phyloP scores from a whole-genome alignment of 2,888 invertebrate species.

The Mythimna lalbum region DNA sequence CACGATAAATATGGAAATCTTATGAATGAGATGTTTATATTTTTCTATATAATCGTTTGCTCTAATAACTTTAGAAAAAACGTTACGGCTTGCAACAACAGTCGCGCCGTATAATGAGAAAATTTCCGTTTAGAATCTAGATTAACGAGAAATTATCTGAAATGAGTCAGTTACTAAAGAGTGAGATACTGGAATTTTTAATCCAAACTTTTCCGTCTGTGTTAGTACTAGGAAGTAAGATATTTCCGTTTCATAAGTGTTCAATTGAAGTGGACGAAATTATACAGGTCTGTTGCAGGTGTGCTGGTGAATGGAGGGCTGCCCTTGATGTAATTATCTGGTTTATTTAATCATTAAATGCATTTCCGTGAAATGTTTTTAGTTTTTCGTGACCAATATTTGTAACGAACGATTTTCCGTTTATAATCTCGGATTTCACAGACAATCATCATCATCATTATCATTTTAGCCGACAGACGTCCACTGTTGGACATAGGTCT shows the following conservation, averaged over 20 bases:
- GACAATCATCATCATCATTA: too few relatives aligned
- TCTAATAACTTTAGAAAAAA: conserved; percentile 4
- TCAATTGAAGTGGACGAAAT: conserved; percentile 34
- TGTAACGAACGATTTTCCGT: too few relatives aligned
- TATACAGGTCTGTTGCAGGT: conserved; percentile 31
- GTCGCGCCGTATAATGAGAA: not conserved
- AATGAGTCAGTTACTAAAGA: conserved; percentile 34
- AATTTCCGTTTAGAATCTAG: conserved; percentile 15
- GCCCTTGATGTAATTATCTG: conserved; percentile 34
- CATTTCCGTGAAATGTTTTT: conserved; percentile 5
- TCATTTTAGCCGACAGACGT: too few relatives aligned
- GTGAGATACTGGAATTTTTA: conserved; percentile 4
- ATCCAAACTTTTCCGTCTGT: conserved; percentile 54
- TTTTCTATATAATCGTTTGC: conserved; percentile 22
- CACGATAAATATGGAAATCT: conserved; percentile 5
- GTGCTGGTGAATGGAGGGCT: conserved; percentile 13
- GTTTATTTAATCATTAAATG: conserved; percentile 4
- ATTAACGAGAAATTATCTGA: conserved; percentile 26
- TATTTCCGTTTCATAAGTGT: conserved; percentile 39
- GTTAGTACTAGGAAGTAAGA: conserved; percentile 41
- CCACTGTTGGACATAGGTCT: too few relatives aligned
- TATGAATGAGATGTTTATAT: not conserved
- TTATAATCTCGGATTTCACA: too few relatives aligned
- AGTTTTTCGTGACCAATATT: not conserved
- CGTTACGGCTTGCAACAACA: not conserved